A percentile compares a stretch with the other conserved stretches of the same genome.
Evolutionary conservation across 2,888 invertebrate species (phyloP).

Genomic region (Caenorhabditis zanzibari): DNA sequence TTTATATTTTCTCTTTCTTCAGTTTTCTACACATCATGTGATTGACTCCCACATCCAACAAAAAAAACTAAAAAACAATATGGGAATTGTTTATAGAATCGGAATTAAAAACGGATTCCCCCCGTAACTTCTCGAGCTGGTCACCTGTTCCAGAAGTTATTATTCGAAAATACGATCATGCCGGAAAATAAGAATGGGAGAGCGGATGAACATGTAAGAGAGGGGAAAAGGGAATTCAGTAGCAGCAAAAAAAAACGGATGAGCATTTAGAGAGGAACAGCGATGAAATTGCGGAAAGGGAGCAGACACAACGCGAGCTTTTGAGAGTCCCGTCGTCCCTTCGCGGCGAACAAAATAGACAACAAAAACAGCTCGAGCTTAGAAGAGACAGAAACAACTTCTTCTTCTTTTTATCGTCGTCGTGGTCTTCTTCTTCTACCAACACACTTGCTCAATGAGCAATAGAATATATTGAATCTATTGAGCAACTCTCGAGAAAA

Average conservation of each 20-base stretch:
- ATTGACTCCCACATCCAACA: background rate
- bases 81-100: conserved; percentile 38
- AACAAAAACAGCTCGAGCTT: conserved; percentile 46
- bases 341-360: conserved; percentile 39
- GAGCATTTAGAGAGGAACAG: conserved; percentile 10
- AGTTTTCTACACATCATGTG: conserved; percentile 31
- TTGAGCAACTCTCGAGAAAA: conserved; percentile 23
- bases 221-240: background rate
- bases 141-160: background rate
- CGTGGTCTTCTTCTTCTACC: conserved; percentile 4
- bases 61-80: conserved; percentile 38
- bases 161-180: background rate
- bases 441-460: conserved; percentile 38
- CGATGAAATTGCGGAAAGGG: background rate
- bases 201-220: background rate
- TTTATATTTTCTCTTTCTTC: conserved; percentile 19
- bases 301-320: conserved; percentile 14
- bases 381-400: conserved; percentile 38
- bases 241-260: conserved; percentile 6
- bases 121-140: background rate
- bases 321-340: conserved; percentile 30
- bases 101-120: background rate
- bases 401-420: conserved; percentile 22
- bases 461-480: conserved; percentile 52
- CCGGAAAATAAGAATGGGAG: background rate